Evolutionary conservation across 2,113 vertebrate species (phyloP).

Genomic region (Suncus etruscus): DNA sequence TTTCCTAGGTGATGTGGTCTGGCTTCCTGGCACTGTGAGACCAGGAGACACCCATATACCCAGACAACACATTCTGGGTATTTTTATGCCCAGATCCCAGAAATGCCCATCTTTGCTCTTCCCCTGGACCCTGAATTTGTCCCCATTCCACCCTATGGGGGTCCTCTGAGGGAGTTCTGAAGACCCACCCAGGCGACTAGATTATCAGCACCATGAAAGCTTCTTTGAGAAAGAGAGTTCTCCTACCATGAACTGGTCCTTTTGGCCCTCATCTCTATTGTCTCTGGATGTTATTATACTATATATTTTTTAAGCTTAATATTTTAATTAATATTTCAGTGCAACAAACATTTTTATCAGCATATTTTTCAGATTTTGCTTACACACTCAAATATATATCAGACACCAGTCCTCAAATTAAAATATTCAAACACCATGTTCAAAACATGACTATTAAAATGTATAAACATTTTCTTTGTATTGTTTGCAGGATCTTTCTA

Average conservation of each 20-base stretch:
- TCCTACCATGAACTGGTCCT: too few species aligned
- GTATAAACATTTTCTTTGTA: conserved; percentile 39
- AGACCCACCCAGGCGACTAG: background rate
- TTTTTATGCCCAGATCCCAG: background rate
- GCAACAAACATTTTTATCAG: conserved; percentile 55
- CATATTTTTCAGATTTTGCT: conserved; percentile 30
- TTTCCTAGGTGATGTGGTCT: background rate
- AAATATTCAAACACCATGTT: conserved; percentile 77
- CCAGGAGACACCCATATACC: too few species aligned
- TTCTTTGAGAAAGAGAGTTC: background rate
- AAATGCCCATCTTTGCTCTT: background rate
- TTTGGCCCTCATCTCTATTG: too few species aligned
- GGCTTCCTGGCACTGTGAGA: background rate
- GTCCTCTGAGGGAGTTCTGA: accelerated
- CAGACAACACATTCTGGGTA: background rate
- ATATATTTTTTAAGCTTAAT: background rate
- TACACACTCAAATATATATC: conserved; percentile 48
- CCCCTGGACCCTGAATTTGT: background rate
- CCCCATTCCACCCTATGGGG: background rate
- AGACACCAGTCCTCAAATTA: background rate
- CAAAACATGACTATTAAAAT: conserved; percentile 23
- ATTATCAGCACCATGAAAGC: background rate
- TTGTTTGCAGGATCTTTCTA: conserved; percentile 53
- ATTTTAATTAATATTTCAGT: conserved; percentile 56
- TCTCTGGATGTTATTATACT: too few species aligned